A percentile compares a stretch with the other conserved stretches of the same genome.
Evolutionary conservation across 2,113 vertebrate species (phyloP).

Genomic region (Labeo rohita): DNA sequence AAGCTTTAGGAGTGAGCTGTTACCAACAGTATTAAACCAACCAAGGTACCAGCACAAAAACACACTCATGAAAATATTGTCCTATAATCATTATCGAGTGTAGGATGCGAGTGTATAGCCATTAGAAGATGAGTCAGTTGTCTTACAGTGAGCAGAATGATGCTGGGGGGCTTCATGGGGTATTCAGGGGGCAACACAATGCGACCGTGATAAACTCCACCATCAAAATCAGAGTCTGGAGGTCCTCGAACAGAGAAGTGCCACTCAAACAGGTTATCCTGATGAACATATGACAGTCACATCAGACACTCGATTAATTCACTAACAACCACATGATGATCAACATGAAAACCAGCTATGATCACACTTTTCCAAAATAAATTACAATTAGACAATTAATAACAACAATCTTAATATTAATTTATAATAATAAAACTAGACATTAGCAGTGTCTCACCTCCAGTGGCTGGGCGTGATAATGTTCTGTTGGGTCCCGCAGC

Average conservation of each 20-base stretch:
- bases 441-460: slow-evolving; percentile 78
- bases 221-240: slow-evolving; percentile 96
- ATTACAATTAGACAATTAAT: background rate
- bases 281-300: slow-evolving; percentile 43
- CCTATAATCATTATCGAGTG: background rate
- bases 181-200: slow-evolving; percentile 97
- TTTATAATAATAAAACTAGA: background rate
- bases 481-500: slow-evolving; percentile 94
- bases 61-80: background rate
- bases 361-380: background rate
- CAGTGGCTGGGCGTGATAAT: slow-evolving; percentile 97
- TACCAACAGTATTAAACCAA: too few species aligned
- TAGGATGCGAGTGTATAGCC: background rate
- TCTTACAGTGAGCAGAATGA: slow-evolving; percentile 95
- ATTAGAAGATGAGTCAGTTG: background rate
- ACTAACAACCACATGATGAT: background rate
- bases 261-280: slow-evolving; percentile 99
- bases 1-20: too few species aligned
- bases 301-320: background rate
- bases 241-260: slow-evolving; percentile 98
- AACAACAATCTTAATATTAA: background rate
- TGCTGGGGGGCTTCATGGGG: slow-evolving; percentile 99
- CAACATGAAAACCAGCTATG: background rate
- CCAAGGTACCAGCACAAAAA: background rate
- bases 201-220: slow-evolving; percentile 94